A percentile compares a stretch with the other conserved stretches of the same genome.
Evolutionary conservation across 2,113 vertebrate genomes (phyloP).

Genomic region (Hucho hucho): DNA sequence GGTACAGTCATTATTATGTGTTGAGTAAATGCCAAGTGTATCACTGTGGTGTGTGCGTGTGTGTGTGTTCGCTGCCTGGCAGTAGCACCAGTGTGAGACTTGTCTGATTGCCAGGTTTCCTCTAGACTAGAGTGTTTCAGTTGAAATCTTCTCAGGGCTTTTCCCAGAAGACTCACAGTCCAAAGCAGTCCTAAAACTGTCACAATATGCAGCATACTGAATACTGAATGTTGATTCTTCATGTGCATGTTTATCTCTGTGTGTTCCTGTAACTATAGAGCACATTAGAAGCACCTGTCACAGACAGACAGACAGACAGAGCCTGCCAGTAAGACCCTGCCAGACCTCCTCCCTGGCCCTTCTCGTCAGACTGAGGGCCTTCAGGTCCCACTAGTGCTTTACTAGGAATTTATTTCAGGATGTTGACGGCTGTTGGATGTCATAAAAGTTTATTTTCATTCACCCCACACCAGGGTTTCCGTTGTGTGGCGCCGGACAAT

Average conservation of each 20-base stretch:
- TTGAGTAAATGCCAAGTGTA: not conserved
- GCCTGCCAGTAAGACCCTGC: too few species aligned
- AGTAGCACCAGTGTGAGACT: slow-evolving; percentile 46
- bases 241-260: slow-evolving; percentile 2
- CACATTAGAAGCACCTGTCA: too few species aligned
- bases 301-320: not conserved
- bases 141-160: slow-evolving; percentile 36
- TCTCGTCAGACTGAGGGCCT: not conserved
- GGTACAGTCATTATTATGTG: not conserved
- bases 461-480: slow-evolving; percentile 25
- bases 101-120: slow-evolving; percentile 47
- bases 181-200: not conserved
- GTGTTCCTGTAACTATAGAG: too few species aligned
- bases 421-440: slow-evolving; percentile 27
- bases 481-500: too few species aligned
- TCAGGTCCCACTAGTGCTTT: slow-evolving; percentile 13
- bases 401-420: slow-evolving; percentile 32
- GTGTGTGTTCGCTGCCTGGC: slow-evolving; percentile 16
- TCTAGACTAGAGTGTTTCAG: not conserved
- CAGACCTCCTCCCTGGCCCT: not conserved
- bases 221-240: slow-evolving; percentile 12
- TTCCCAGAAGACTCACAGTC: slow-evolving; percentile 39
- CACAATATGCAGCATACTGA: slow-evolving; percentile 14
- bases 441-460: slow-evolving; percentile 54
- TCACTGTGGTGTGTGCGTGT: not conserved